Evolutionary conservation across 2,113 vertebrate species (phyloP).

Genomic region (Corythoichthys haematopterus): DNA sequence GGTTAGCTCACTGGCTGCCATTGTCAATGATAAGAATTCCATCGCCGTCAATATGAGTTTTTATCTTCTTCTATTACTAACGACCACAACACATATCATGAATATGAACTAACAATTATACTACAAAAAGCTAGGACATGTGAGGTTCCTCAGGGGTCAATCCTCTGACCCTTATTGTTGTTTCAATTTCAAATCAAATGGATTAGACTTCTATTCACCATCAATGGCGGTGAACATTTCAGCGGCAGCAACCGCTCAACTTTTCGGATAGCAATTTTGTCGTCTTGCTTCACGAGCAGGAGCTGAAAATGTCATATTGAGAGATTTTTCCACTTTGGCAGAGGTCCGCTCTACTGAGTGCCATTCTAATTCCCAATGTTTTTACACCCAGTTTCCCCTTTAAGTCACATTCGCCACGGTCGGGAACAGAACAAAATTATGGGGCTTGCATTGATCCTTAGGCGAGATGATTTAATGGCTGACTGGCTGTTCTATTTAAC

Average conservation of each 20-base stretch:
- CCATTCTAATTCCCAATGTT: slow-evolving; percentile 12
- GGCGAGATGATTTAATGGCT: slow-evolving; percentile 56
- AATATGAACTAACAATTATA: not conserved
- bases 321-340: not conserved
- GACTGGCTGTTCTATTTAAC: slow-evolving; percentile 57
- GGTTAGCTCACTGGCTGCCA: too few species aligned
- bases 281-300: not conserved
- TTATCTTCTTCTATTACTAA: too few species aligned
- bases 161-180: not conserved
- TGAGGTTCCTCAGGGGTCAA: not conserved
- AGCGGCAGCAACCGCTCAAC: too few species aligned
- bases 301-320: not conserved
- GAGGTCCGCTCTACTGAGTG: not conserved
- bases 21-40: too few species aligned
- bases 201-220: too few species aligned
- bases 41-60: too few species aligned
- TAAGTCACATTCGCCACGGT: slow-evolving; percentile 13
- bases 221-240: too few species aligned
- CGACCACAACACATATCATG: too few species aligned
- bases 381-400: slow-evolving; percentile 14
- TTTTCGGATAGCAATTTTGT: too few species aligned
- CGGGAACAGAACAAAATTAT: slow-evolving; percentile 18
- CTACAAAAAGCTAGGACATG: not conserved
- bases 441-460: slow-evolving; percentile 46
- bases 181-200: not conserved